phyloP scores from a whole-genome alignment of 2,888 invertebrate species.

The Tromatobia lineatoria region DNA sequence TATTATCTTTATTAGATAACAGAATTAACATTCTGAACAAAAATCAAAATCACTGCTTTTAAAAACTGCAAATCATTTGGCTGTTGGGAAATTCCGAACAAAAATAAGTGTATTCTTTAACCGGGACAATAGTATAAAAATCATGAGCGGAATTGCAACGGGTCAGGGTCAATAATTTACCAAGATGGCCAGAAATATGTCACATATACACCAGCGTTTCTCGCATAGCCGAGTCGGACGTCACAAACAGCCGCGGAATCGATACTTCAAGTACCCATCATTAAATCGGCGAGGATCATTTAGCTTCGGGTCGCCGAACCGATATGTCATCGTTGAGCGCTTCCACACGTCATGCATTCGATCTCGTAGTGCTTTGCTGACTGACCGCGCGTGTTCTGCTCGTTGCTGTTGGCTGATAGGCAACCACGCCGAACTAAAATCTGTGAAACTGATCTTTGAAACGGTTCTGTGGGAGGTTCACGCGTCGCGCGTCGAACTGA shows the following conservation, averaged over 20 bases:
- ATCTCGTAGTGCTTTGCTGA: slow-evolving; percentile 3
- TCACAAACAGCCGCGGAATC: slow-evolving; percentile 8
- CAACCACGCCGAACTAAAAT: background rate
- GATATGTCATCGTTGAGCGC: slow-evolving; percentile 47
- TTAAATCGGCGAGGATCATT: slow-evolving; percentile 37
- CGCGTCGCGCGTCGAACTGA: background rate
- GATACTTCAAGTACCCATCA: slow-evolving; percentile 36
- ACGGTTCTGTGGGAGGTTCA: background rate
- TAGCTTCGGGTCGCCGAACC: slow-evolving; percentile 25
- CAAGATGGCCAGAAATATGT: too few relatives aligned
- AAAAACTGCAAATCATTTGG: too few relatives aligned
- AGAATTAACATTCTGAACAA: too few relatives aligned
- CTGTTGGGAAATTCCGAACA: too few relatives aligned
- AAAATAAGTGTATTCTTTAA: too few relatives aligned
- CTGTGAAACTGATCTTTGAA: slow-evolving; percentile 3
- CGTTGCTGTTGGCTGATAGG: background rate
- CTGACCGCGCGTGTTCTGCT: background rate
- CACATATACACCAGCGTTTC: background rate
- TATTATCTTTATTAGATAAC: too few relatives aligned
- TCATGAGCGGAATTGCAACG: too few relatives aligned
- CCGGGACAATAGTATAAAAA: too few relatives aligned
- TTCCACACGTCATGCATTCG: slow-evolving; percentile 32
- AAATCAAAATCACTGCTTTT: too few relatives aligned
- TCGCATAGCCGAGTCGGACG: slow-evolving; percentile 21
- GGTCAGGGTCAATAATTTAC: too few relatives aligned